A percentile compares a stretch with the other conserved stretches of the same genome.
These are phyloP conservation scores for Lordiphosa mommai DNA, from an alignment of 1,140 invertebrate species.

Conservation along the genomic window DNA sequence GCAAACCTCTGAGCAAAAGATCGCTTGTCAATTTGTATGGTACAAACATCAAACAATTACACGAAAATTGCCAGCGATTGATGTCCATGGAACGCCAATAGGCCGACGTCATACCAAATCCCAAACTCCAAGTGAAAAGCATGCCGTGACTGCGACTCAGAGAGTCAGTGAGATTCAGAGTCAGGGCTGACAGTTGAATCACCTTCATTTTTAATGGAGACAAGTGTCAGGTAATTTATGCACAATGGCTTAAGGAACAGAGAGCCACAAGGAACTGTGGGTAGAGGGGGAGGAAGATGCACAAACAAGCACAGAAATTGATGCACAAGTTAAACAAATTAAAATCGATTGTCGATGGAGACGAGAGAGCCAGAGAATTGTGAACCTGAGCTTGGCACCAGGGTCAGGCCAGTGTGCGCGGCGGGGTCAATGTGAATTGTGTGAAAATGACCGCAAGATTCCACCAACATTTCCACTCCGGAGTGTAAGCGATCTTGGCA, in stretches of 20 bases:
- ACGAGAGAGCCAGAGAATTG: slow-evolving; percentile 16
- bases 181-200: slow-evolving; percentile 67
- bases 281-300: slow-evolving; percentile 8
- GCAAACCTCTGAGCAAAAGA: no score
- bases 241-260: slow-evolving; percentile 37
- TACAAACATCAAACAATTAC: slow-evolving; percentile 66
- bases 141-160: slow-evolving; percentile 53
- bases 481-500: slow-evolving; percentile 77
- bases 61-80: slow-evolving; percentile 74
- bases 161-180: slow-evolving; percentile 29
- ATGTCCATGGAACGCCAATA: slow-evolving; percentile 59
- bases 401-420: slow-evolving; percentile 60
- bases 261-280: background rate
- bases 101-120: slow-evolving; percentile 53
- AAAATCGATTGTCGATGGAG: slow-evolving; percentile 67
- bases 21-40: slow-evolving; percentile 52
- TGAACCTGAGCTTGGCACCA: slow-evolving; percentile 58
- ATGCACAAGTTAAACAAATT: slow-evolving; percentile 78
- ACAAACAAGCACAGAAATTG: slow-evolving; percentile 70
- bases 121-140: slow-evolving; percentile 52
- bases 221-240: slow-evolving; percentile 79
- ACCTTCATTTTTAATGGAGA: slow-evolving; percentile 78
- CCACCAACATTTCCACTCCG: slow-evolving; percentile 8
- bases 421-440: slow-evolving; percentile 73
- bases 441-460: slow-evolving; percentile 58